Evolutionary conservation across 2,888 invertebrate genomes (phyloP).

Genomic region (Cenopis cana): DNA sequence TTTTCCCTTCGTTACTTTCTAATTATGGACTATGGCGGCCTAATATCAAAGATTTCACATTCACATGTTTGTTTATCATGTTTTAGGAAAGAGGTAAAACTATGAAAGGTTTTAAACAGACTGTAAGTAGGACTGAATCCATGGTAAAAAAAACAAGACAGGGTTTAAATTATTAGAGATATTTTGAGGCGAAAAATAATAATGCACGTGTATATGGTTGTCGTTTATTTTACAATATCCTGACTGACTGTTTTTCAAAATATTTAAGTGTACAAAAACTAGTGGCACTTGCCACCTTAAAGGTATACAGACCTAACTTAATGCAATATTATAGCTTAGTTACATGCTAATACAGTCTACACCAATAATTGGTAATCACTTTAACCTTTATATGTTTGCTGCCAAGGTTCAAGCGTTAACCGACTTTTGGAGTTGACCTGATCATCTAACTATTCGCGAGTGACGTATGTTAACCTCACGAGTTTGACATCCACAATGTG

Average conservation of each 20-base stretch:
- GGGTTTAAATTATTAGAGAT: not conserved
- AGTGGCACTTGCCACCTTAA: slow-evolving; percentile 44
- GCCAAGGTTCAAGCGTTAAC: slow-evolving; percentile 34
- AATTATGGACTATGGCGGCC: too few species aligned
- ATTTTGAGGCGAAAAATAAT: slow-evolving; percentile 23
- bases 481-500: slow-evolving; percentile 26
- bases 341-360: slow-evolving; percentile 41
- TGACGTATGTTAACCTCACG: slow-evolving; percentile 22
- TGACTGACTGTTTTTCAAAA: slow-evolving; percentile 43
- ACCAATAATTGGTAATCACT: slow-evolving; percentile 38
- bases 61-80: too few species aligned
- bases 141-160: too few species aligned
- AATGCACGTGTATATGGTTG: slow-evolving; percentile 33
- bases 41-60: too few species aligned
- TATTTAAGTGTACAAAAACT: slow-evolving; percentile 44
- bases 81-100: too few species aligned
- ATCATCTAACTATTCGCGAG: slow-evolving; percentile 24
- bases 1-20: too few species aligned
- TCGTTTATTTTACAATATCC: slow-evolving; percentile 42
- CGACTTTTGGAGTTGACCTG: slow-evolving; percentile 34
- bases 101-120: too few species aligned
- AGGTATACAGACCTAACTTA: slow-evolving; percentile 40
- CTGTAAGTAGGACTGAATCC: too few species aligned
- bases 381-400: slow-evolving; percentile 30
- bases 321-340: slow-evolving; percentile 42